Conservation (phyloP, 2,797 vertebrate species). For the Decapterus maruadsi region DNA sequence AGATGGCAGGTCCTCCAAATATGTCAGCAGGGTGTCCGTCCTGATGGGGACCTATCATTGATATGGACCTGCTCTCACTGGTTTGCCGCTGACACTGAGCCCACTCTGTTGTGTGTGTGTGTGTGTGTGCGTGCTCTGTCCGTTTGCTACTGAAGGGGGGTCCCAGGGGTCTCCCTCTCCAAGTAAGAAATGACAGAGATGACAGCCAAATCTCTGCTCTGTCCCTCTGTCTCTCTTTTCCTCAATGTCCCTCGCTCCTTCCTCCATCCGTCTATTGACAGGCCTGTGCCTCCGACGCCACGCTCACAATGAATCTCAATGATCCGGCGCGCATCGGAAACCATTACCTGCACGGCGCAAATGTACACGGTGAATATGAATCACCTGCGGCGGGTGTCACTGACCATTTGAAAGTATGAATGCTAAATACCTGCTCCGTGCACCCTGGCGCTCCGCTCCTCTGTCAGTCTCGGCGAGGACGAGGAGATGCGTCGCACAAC, state of each 20-base stretch:
- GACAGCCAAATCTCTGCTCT: constrained; percentile 70
- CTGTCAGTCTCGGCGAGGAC: constrained; percentile 61
- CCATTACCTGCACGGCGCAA: constrained; percentile 69
- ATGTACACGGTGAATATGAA: constrained; percentile 74
- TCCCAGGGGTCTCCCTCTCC: constrained; percentile 70
- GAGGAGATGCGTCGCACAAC: constrained; percentile 68
- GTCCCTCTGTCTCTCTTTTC: constrained; percentile 1
- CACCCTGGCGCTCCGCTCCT: constrained; percentile 18
- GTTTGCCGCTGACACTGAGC: constrained; percentile 39
- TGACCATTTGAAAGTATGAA: constrained; percentile 69
- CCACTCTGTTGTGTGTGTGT: constrained; percentile 6
- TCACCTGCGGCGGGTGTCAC: constrained; percentile 48
- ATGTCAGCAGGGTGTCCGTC: constrained; percentile 42
- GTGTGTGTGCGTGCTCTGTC: constrained; percentile 47
- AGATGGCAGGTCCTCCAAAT: constrained; percentile 24
- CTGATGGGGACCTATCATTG: constrained; percentile 59
- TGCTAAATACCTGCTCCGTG: constrained; percentile 60
- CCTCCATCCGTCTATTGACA: constrained; percentile 64
- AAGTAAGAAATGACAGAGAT: constrained; percentile 78
- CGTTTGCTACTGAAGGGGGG: constrained; percentile 60
- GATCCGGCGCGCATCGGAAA: constrained; percentile 65
- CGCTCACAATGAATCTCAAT: constrained; percentile 76
- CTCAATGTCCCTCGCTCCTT: constrained; percentile 43
- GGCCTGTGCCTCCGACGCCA: constrained; percentile 49
- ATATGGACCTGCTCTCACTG: constrained; percentile 58